A percentile compares a stretch with the other conserved stretches of the same genome.
These are phyloP conservation scores for Cyclina sinensis DNA, from an alignment of 1,140 invertebrate genomes.

Conservation along the genomic window DNA sequence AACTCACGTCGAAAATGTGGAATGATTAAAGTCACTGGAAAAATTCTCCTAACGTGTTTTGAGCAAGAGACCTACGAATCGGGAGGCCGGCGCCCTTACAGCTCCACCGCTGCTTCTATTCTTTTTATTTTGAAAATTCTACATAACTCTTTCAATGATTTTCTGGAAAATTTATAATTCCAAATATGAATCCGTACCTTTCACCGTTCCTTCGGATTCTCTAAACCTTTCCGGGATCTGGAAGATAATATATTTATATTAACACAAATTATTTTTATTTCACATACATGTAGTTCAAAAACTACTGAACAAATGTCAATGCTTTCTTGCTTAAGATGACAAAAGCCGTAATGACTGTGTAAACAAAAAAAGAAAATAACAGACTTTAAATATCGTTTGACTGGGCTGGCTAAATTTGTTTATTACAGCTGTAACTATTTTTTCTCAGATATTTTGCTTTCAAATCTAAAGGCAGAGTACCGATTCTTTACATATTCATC, in stretches of 20 bases:
- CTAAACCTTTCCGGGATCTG: slow-evolving; percentile 27
- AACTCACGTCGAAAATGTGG: background rate
- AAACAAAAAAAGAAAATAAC: background rate
- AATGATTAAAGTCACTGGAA: background rate
- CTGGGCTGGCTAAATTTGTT: background rate
- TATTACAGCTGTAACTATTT: too few relatives aligned
- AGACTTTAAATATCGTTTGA: background rate
- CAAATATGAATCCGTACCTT: slow-evolving; percentile 7
- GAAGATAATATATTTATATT: background rate
- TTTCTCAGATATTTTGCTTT: too few relatives aligned
- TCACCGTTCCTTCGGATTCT: background rate
- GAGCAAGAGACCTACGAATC: background rate
- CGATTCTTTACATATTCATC: too few relatives aligned
- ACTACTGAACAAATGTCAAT: background rate
- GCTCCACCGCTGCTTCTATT: background rate
- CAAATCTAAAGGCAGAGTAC: background rate
- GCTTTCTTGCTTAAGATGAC: background rate
- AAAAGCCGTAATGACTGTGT: background rate
- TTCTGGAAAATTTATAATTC: background rate
- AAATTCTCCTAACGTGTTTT: background rate
- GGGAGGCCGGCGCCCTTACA: background rate
- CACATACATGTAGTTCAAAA: background rate
- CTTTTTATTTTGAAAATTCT: background rate
- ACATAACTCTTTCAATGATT: background rate
- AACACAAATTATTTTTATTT: background rate